Percentiles rank a stretch among this genome's conserved stretches.
phyloP scores from a whole-genome alignment of 2,797 vertebrate species.

The Menidia menidia region DNA sequence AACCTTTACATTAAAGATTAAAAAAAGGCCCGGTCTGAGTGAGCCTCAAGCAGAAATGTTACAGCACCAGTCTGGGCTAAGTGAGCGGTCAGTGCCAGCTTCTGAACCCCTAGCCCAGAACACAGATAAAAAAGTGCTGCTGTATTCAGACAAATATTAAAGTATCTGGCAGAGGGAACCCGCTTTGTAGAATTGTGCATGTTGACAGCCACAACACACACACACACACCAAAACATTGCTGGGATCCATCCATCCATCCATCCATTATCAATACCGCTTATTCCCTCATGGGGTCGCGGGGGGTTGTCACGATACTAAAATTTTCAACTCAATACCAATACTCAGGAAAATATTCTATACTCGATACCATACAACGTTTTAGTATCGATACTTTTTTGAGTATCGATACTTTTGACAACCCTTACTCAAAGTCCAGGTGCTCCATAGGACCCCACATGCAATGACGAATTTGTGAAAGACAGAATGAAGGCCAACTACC shows the following conservation, averaged over 20 bases:
- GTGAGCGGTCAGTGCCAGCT: constrained; percentile 16
- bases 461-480: constrained; percentile 71
- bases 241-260: no score
- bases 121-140: constrained; percentile 16
- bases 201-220: constrained; percentile 32
- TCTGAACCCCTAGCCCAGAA: constrained; percentile 25
- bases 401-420: no score
- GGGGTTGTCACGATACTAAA: no score
- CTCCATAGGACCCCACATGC: constrained; percentile 55
- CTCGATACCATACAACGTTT: no score
- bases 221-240: constrained; percentile 31
- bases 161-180: neutral
- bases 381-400: no score
- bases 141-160: constrained; percentile 19
- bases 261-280: no score
- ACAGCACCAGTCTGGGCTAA: constrained; percentile 29
- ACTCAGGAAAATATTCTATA: no score
- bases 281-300: no score
- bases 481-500: constrained; percentile 69
- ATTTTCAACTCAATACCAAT: no score
- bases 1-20: constrained; percentile 45
- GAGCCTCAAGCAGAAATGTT: constrained; percentile 25
- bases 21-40: constrained; percentile 12
- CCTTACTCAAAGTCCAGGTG: constrained; percentile 44
- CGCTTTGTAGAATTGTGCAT: constrained; percentile 38